Conservation (phyloP, 2,113 vertebrate genomes). For the Eudorcas thomsonii region DNA sequence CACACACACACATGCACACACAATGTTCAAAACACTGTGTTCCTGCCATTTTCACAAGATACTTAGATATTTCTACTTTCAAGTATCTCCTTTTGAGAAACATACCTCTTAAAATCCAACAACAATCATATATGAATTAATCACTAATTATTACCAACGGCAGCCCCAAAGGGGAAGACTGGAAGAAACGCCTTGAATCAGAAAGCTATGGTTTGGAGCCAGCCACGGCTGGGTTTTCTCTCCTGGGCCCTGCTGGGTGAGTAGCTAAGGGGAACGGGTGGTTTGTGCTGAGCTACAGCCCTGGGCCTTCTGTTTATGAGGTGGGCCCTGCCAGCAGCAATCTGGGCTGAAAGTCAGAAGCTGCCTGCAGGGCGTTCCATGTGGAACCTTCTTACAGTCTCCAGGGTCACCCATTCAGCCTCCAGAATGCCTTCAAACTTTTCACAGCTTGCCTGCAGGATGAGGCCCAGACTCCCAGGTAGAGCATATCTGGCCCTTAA, state of each 20-base stretch:
- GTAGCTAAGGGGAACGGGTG: not conserved
- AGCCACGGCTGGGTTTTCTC: not conserved
- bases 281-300: not conserved
- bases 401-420: not conserved
- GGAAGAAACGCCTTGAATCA: not conserved
- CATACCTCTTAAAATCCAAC: not conserved
- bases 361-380: not conserved
- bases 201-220: not conserved
- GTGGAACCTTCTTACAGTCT: not conserved
- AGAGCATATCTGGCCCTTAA: not conserved
- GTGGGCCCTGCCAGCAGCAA: not conserved
- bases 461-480: not conserved
- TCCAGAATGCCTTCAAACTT: not conserved
- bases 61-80: not conserved
- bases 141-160: not conserved
- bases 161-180: not conserved
- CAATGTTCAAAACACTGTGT: not conserved
- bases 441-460: not conserved
- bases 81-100: constrained; percentile 11
- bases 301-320: not conserved
- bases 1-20: not conserved
- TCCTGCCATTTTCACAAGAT: not conserved
- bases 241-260: not conserved
- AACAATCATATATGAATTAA: not conserved
- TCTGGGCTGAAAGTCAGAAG: not conserved